phyloP scores from a whole-genome alignment of 2,888 invertebrate genomes.

The Minunthozetes semirufus region DNA sequence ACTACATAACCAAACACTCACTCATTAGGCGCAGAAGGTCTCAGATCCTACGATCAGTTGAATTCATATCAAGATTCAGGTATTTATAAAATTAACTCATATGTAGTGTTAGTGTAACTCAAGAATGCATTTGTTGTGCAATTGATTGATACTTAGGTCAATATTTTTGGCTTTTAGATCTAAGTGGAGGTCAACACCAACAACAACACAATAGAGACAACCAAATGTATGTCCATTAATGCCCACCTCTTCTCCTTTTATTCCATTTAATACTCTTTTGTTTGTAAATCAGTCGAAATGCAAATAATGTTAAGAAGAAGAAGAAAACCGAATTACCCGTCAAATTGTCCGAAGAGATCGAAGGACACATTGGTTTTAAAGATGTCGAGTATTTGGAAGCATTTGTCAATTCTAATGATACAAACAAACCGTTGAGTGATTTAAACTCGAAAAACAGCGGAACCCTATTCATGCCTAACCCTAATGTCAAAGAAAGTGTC shows the following conservation, averaged over 20 bases:
- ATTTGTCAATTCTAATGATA: conserved; percentile 25
- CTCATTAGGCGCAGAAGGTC: neutral
- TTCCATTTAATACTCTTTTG: neutral
- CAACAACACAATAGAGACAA: neutral
- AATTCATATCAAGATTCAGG: neutral
- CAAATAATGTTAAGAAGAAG: conserved; percentile 27
- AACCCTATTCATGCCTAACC: neutral
- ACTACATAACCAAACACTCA: neutral
- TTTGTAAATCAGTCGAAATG: neutral
- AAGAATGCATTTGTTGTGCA: conserved; percentile 5
- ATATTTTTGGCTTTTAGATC: conserved; percentile 24
- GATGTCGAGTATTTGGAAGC: conserved; percentile 33
- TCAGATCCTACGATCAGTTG: neutral
- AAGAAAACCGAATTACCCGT: conserved; percentile 19
- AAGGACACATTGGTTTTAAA: conserved; percentile 37
- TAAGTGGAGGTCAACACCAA: neutral
- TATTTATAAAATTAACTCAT: conserved; percentile 17
- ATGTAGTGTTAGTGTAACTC: conserved; percentile 26
- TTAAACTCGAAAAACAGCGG: neutral
- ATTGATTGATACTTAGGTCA: conserved; percentile 21
- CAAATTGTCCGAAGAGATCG: conserved; percentile 29
- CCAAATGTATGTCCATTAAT: neutral
- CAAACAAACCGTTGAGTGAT: neutral
- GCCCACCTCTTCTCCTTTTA: neutral
- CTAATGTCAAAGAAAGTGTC: conserved; percentile 24